phyloP scores from a whole-genome alignment of 2,888 invertebrate species.

The Idaea straminata region DNA sequence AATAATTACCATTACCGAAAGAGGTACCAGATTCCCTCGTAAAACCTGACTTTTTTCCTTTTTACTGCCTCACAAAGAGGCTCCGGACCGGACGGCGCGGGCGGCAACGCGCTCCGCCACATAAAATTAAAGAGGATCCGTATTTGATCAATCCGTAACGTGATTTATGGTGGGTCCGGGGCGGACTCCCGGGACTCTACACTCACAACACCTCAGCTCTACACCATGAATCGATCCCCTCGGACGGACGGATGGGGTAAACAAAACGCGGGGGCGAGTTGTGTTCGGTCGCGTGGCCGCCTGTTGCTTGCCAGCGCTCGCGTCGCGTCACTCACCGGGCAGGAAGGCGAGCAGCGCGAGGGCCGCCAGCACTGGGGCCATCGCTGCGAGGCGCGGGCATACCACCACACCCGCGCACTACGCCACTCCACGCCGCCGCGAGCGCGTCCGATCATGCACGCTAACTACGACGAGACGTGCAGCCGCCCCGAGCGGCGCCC shows the following conservation, averaged over 20 bases:
- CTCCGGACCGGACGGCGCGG: conserved; percentile 32
- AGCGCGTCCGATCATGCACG: conserved; percentile 58
- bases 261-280: conserved; percentile 57
- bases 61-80: conserved; percentile 51
- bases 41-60: conserved; percentile 48
- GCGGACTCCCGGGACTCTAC: conserved; percentile 21
- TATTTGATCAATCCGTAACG: conserved; percentile 11
- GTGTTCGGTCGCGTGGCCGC: conserved; percentile 43
- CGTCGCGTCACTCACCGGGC: conserved; percentile 68
- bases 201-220: conserved; percentile 71
- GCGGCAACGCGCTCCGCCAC: conserved; percentile 26
- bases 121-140: conserved; percentile 16
- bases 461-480: conserved; percentile 42
- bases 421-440: conserved; percentile 70
- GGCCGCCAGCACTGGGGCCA: conserved; percentile 72
- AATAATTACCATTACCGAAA: conserved; percentile 51
- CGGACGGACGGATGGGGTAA: conserved; percentile 42
- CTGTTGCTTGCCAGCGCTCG: conserved; percentile 57
- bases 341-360: conserved; percentile 72
- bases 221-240: conserved; percentile 48
- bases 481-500: conserved; percentile 71
- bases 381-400: conserved; percentile 76
- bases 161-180: conserved; percentile 8
- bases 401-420: conserved; percentile 78
- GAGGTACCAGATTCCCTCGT: conserved; percentile 52